Evolutionary conservation across 2,797 vertebrate genomes (phyloP), one percentile per base, ranked within the genome.

Genomic region (Adrianichthys oophorus): DNA sequence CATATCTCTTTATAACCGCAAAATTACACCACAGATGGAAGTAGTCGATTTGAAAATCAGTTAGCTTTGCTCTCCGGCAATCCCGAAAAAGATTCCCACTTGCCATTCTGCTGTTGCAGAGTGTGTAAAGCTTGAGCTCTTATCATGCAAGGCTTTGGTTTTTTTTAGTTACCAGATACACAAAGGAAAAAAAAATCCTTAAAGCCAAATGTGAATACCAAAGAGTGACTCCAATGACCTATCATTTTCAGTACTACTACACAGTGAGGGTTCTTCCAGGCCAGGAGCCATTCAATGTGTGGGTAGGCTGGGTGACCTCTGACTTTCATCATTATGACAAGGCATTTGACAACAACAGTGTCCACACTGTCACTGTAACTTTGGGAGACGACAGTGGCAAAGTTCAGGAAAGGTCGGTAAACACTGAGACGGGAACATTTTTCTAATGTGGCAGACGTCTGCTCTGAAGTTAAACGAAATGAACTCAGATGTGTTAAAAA

Each of bases 301-400:
- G 96, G 97, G 95, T 96, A 3, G 96, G 96, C 65, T 98, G 97
- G 97, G 94, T 98, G 65, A 98, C 96, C 15, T 92, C 95, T 10
- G 94, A 95, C 75, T 98, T 98, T 74, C 93, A 95, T 76, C 94
- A 93, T 14, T 90, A 91, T 3, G 89, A 93, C 46, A 78, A 70
- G 48, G 91, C 76, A 52, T 98, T 98, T 80, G 94, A 98, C 72
- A 74, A 90, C 57, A 94, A 97, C 52, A 88, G 76, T 81, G 90
- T 94, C 70, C 92, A 90, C 44, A 95, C 93, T 0, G 96, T 98
- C 57, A 98, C 94, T 0, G 92, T 98, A 48, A 98, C 96, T 21
- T 90, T 98, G 0, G 97, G 97, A 77, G 95, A 98, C 12, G 95
- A 98, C 48, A 93, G 93, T 80, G 97, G 96, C 29, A 98, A 98